These are phyloP conservation scores for Smittia sp. DNA, from an alignment of 2,888 invertebrate genomes.

Conservation along the genomic window DNA sequence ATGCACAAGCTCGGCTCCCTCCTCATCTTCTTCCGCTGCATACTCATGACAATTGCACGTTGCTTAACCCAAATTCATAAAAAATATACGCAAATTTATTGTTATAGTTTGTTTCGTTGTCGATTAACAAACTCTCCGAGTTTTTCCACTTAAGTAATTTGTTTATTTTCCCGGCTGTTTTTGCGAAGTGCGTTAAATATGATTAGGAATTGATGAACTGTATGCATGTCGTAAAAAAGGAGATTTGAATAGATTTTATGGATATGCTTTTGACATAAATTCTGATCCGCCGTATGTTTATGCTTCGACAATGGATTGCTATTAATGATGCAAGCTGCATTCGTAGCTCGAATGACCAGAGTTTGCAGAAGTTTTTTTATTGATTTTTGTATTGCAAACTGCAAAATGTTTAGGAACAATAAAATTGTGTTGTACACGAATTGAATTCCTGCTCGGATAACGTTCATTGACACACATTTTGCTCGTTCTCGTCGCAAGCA, in stretches of 20 bases:
- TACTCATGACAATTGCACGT: conserved; percentile 19
- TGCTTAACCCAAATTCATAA: conserved; percentile 41
- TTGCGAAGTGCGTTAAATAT: conserved; percentile 18
- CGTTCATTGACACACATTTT: background rate
- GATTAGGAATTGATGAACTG: conserved; percentile 35
- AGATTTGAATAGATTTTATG: conserved; percentile 8
- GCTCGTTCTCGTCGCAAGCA: background rate
- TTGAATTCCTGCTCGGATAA: background rate
- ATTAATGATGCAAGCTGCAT: conserved; percentile 33
- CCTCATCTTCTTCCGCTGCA: background rate
- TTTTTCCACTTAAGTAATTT: conserved; percentile 26
- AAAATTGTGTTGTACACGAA: background rate
- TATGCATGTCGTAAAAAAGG: conserved; percentile 20
- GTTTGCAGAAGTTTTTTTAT: background rate
- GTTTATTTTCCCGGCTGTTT: conserved; percentile 1
- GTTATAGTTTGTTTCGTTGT: conserved; percentile 28
- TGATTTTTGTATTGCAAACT: background rate
- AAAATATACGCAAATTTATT: conserved; percentile 40
- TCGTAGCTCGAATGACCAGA: background rate
- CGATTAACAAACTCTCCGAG: background rate
- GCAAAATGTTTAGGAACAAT: background rate
- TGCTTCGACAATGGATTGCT: background rate
- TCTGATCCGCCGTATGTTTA: background rate
- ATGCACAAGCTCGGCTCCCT: background rate
- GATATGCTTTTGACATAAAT: conserved; percentile 5